Conservation (phyloP, 2,888 invertebrate genomes). For the Steinernema scapterisci region DNA sequence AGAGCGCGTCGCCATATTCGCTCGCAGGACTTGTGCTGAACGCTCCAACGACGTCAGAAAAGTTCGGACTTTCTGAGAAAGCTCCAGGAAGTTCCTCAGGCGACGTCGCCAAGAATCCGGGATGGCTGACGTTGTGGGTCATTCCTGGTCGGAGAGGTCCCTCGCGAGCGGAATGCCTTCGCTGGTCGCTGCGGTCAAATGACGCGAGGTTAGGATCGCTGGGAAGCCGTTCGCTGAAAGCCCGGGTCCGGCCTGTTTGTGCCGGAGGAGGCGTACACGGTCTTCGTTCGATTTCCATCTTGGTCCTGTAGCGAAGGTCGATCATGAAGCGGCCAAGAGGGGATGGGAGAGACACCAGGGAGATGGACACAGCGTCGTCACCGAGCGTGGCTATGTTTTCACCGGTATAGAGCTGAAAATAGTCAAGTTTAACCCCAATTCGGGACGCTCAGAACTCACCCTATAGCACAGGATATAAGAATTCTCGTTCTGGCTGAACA, state of each 20-base stretch:
- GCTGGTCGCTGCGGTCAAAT: slow-evolving; percentile 9
- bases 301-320: slow-evolving; percentile 81
- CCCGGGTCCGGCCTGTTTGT: neutral
- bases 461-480: slow-evolving; percentile 10
- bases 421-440: too few relatives aligned
- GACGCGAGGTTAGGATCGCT: neutral
- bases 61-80: neutral
- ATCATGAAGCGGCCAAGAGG: slow-evolving; percentile 4
- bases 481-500: slow-evolving; percentile 10
- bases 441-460: neutral
- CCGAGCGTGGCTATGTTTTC: slow-evolving; percentile 31
- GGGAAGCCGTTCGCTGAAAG: slow-evolving; percentile 10
- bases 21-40: slow-evolving; percentile 23
- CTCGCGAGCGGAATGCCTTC: slow-evolving; percentile 16
- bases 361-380: slow-evolving; percentile 7
- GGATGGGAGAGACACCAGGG: neutral
- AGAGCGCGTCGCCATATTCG: slow-evolving; percentile 8
- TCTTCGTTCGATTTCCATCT: slow-evolving; percentile 76
- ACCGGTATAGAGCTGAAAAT: slow-evolving; percentile 1
- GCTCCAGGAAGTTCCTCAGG: neutral
- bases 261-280: neutral
- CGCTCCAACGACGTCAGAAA: neutral
- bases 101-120: neutral
- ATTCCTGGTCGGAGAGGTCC: neutral
- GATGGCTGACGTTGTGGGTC: neutral